Base-by-base conservation (phyloP, 2,888 invertebrate species). In the Hydroisotoma schaefferi region DNA sequence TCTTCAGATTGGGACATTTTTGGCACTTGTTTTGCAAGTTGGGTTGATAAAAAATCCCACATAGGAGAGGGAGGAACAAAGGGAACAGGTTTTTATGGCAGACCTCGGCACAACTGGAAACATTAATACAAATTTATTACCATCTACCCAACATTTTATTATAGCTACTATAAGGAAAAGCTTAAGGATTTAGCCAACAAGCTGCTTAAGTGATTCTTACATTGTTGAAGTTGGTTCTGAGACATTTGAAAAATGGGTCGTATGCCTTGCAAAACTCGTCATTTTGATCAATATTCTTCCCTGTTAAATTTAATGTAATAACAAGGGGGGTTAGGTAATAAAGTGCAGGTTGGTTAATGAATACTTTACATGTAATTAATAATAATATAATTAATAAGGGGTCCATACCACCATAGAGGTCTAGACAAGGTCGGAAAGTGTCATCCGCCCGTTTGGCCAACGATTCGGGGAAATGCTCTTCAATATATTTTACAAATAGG, bases 211-310 rank as follows among this genome's bases (percentile, higher is more conserved):
- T n/a, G 3, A n/a, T 27, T n/a, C 57, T 63, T 55, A 60, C 63
- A 40, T 59, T 63, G 25, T 57, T 38, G 26, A 57, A 63, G 44
- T 63, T 63, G 8, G 58, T 18, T 22, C 56, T 59, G 15, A 67
- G 49, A 43, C 71, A 71, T 46, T 66, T 71, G 2, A 69, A 44
- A 6, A 71, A 33, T 15, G 69, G 67, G 38, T 66, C 62, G 54
- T 71, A 71, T 26, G 64, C 38, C 23, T 63, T 63, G 47, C 67
- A 69, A 18, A 55, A 60, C 38, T 63, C 67, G 25, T 69, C 67
- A 25, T 8, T 44, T 20, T 48, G 37, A 28, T 56, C 56, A 25
- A 56, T 55, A 37, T 52, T 47, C 20, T 60, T 56, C 10, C 22
- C 54, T 48, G 33, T 55, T 37, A 48, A 25, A 49, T 12, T 26